Evolutionary conservation across 2,797 vertebrate species (phyloP).

Genomic region (Decapterus maruadsi): DNA sequence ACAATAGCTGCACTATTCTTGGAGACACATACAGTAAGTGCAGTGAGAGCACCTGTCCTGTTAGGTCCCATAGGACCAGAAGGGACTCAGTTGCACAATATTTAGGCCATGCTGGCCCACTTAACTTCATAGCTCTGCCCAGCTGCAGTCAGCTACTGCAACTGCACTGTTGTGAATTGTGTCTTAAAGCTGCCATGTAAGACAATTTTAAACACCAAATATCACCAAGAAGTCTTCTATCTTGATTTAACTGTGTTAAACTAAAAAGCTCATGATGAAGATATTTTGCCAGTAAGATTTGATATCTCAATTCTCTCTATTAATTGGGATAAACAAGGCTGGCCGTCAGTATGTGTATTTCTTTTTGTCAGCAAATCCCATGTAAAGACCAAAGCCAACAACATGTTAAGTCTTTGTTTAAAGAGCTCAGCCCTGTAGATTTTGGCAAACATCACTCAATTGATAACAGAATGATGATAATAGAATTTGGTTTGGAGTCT

Average conservation of each 20-base stretch:
- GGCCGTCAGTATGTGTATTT: neutral
- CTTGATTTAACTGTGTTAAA: neutral
- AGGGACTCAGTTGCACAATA: constrained; percentile 27
- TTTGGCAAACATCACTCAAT: too few relatives aligned
- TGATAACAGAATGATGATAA: neutral
- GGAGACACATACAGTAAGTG: constrained; percentile 17
- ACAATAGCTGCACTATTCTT: constrained; percentile 37
- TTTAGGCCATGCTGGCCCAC: constrained; percentile 59
- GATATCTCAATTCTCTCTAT: neutral
- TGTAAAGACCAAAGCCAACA: neutral
- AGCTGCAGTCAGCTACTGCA: constrained; percentile 24
- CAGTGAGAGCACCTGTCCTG: constrained; percentile 47
- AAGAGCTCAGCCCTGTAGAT: neutral
- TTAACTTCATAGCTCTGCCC: constrained; percentile 39
- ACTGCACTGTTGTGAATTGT: constrained; percentile 29
- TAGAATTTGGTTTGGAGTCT: neutral
- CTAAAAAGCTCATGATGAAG: neutral
- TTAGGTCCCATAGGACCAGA: constrained; percentile 34
- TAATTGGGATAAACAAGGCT: neutral
- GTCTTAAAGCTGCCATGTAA: constrained; percentile 20
- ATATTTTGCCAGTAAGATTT: neutral
- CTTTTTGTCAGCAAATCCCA: neutral
- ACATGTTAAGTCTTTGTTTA: constrained; percentile 3
- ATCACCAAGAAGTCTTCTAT: neutral
- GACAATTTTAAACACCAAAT: constrained; percentile 20